These are phyloP conservation scores for Pantala flavescens DNA, from an alignment of 1,140 invertebrate species.

Conservation along the genomic window DNA sequence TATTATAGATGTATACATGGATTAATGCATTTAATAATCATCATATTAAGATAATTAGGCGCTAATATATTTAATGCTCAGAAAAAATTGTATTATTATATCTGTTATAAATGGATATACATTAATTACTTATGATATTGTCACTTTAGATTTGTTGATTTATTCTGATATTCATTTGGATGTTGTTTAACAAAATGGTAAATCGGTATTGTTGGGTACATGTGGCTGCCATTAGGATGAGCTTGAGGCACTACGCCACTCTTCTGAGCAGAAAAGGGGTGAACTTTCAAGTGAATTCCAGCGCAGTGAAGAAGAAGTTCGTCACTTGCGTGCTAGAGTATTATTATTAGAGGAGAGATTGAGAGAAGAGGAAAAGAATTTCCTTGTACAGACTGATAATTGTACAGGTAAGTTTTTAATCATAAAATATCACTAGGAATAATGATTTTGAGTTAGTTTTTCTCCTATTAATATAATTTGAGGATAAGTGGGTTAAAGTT, in stretches of 20 bases:
- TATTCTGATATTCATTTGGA: slow-evolving; percentile 18
- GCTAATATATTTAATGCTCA: too few species aligned
- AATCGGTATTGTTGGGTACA: slow-evolving; percentile 16
- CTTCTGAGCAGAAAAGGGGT: slow-evolving; percentile 47
- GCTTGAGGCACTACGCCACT: slow-evolving; percentile 51
- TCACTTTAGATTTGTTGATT: slow-evolving; percentile 15
- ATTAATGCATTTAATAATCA: too few species aligned
- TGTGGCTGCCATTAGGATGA: slow-evolving; percentile 47
- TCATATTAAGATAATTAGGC: too few species aligned
- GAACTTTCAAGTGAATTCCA: slow-evolving; percentile 46
- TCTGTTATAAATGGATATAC: too few species aligned
- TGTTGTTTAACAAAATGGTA: slow-evolving; percentile 17
- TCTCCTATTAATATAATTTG: too few species aligned
- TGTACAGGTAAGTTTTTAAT: neutral
- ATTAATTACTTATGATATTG: too few species aligned
- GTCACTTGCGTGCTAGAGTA: slow-evolving; percentile 53
- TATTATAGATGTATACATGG: too few species aligned
- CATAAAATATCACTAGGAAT: too few species aligned
- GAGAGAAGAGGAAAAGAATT: slow-evolving; percentile 19
- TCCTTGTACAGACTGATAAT: neutral
- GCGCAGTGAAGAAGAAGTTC: slow-evolving; percentile 49
- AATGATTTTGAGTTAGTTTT: too few species aligned
- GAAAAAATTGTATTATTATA: too few species aligned
- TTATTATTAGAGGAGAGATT: slow-evolving; percentile 46
- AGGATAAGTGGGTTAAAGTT: too few species aligned